A percentile compares a stretch with the other conserved stretches of the same genome.
Conservation (phyloP, 2,113 vertebrate genomes). For the Myodes glareolus region DNA sequence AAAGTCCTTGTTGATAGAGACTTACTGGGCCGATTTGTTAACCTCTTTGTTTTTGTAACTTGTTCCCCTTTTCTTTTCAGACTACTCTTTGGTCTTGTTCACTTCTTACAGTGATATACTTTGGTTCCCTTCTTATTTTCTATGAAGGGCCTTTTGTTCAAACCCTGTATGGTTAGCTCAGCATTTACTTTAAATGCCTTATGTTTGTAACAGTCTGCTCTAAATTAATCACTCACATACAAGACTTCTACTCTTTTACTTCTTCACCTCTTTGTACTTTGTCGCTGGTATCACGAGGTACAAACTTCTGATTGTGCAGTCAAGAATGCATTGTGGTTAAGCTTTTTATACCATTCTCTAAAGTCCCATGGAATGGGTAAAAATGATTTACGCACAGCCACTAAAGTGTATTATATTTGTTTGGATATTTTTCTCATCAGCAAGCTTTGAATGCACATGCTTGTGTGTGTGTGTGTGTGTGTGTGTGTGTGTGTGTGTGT, state of each 20-base stretch:
- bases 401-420: neutral
- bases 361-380: neutral
- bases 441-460: neutral
- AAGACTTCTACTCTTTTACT: neutral
- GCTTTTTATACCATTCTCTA: neutral
- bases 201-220: neutral
- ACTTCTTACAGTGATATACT: neutral
- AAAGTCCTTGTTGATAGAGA: neutral
- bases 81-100: neutral
- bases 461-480: neutral
- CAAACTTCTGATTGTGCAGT: neutral
- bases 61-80: neutral
- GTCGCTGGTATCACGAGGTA: neutral
- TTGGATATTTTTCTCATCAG: neutral
- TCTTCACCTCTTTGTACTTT: neutral
- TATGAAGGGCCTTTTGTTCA: neutral
- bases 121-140: neutral
- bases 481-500: neutral
- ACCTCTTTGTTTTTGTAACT: neutral
- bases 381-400: neutral
- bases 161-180: neutral
- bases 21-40: neutral
- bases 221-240: neutral
- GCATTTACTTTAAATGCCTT: neutral
- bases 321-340: neutral